Conservation (phyloP, 1,140 invertebrate species). For the Ridgeia piscesae region DNA sequence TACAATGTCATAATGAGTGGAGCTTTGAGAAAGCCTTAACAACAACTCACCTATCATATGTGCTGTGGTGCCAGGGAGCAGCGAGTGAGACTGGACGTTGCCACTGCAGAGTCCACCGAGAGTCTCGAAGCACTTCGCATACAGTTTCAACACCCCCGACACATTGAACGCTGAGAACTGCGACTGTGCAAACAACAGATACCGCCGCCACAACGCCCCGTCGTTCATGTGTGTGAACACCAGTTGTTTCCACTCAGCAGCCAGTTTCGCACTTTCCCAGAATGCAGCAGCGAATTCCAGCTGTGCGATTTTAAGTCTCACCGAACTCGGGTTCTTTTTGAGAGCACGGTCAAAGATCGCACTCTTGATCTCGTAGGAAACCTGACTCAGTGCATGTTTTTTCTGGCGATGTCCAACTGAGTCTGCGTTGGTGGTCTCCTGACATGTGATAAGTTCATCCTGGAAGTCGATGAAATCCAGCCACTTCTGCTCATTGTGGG, state of each 20-base stretch:
- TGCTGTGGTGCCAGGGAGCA: constrained; percentile 38
- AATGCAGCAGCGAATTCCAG: constrained; percentile 52
- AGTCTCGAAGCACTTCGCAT: constrained; percentile 55
- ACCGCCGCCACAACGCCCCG: constrained; percentile 56
- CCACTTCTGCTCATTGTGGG: constrained; percentile 56
- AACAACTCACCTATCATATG: constrained; percentile 29
- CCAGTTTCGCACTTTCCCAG: constrained; percentile 51
- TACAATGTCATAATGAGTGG: no score
- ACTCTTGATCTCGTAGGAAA: constrained; percentile 58
- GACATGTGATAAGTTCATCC: constrained; percentile 40
- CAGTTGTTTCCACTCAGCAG: constrained; percentile 57
- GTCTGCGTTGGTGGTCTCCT: constrained; percentile 30
- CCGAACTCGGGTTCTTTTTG: constrained; percentile 54
- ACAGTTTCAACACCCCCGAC: constrained; percentile 48
- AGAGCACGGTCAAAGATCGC: constrained; percentile 59
- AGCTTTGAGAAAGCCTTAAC: no score
- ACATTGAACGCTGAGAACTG: constrained; percentile 53
- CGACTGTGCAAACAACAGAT: constrained; percentile 54
- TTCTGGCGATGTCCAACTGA: constrained; percentile 22
- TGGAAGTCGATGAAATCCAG: constrained; percentile 61
- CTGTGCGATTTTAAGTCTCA: constrained; percentile 52
- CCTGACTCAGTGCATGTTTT: background rate
- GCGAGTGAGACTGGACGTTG: constrained; percentile 41
- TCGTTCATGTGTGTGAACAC: constrained; percentile 58
- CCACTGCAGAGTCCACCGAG: constrained; percentile 42